phyloP scores from a whole-genome alignment of 2,888 invertebrate species.

The Imbricaverruca yamaguchii region DNA sequence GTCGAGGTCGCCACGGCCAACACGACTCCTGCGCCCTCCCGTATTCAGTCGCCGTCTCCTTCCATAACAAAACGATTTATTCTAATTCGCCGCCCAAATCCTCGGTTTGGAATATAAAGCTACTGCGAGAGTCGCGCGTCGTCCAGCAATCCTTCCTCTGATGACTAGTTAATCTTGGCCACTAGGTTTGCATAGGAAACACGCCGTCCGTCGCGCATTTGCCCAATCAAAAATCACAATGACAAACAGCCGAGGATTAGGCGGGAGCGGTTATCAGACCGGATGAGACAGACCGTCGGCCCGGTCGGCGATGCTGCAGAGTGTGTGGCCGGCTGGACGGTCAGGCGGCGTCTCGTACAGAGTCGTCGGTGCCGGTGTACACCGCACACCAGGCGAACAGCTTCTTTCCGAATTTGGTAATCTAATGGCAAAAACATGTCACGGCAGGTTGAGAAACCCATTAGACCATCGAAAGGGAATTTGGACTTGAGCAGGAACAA shows the following conservation, averaged over 20 bases:
- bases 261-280: neutral
- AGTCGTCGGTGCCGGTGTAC: no score
- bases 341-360: no score
- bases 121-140: neutral
- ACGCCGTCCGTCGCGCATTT: neutral
- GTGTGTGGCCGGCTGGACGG: no score
- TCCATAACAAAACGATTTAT: neutral
- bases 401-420: no score
- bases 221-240: conserved; percentile 2
- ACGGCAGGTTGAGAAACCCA: no score
- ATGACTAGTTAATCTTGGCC: conserved; percentile 6
- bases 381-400: no score
- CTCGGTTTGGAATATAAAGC: conserved; percentile 18
- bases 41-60: neutral
- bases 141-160: neutral
- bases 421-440: no score
- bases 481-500: no score
- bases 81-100: conserved; percentile 6
- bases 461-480: no score
- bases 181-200: neutral
- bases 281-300: neutral
- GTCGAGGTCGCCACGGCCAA: no score
- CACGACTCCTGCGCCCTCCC: no score
- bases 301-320: no score
- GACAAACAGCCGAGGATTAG: conserved; percentile 9